Evolutionary conservation across 2,888 invertebrate genomes (phyloP), one percentile per base, ranked within the genome.

Genomic region (Lasioglossum malachurum): DNA sequence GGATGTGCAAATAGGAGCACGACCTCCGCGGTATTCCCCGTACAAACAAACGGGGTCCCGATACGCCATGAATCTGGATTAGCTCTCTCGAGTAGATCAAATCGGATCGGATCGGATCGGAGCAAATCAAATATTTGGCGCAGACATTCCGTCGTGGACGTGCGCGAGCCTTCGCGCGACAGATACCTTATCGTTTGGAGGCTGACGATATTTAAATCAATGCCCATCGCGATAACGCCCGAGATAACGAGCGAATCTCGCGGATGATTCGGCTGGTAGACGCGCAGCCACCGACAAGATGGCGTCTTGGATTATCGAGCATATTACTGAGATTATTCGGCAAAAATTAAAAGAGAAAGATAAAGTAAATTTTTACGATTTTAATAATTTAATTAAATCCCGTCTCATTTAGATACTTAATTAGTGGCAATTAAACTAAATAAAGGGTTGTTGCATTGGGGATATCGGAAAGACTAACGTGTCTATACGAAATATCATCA

Each of bases 171-270:
- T 57, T 57, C 10, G 35, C 3, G n/a, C 31, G 71, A 38, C 38
- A 71, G 46, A 23, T 49, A 75, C 31, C 38, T 71, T 79, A 75
- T 74, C 64, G 41, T 53, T 67, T 27, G 4, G n/a, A 41, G 19
- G 19, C 44, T 49, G 35, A 79, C 69, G 35, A 53, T 73, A 64
- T 57, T 67, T 14, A 76, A 72, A 79, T 57, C 49, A 73, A 73
- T 46, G 16, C 16, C 8, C n/a, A 73, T 72, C 73, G n/a, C 31
- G 73, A 73, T 79, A 73, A 60, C 4, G 27, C 35, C 16, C 14
- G 46, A 23, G 79, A 79, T 79, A 74, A 72, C 60, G 35, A 23
- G 27, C 44, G 31, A 73, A 81, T 72, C 83, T 80, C 41, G 46
- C 19, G 31, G 64, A 38, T 44, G 49, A 82, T 77, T 74, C 67